Base-by-base conservation (phyloP, 2,797 vertebrate species). In the Diplodus puntazzo region DNA sequence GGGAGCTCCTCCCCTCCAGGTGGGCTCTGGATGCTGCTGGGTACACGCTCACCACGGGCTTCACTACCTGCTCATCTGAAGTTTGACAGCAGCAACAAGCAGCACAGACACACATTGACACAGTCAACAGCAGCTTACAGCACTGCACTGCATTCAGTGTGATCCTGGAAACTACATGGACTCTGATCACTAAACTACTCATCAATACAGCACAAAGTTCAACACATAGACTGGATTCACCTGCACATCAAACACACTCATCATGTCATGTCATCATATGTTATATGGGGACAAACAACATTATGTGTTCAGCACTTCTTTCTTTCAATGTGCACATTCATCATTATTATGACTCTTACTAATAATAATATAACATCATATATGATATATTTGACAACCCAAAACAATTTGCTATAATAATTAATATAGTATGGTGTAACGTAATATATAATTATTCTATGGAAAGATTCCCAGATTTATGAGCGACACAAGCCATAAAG, bases 1-100 rank as follows among this genome's bases (percentile, higher is more conserved):
- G 81, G 2, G 11, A 54, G n/a, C 39, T 72, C 45, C 4, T 58
- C 45, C 46, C 52, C 69, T 68, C 18, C 73, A 23, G 69, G 21
- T 43, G 4, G 57, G 4, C 57, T 1, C 11, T 45, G 73, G 73
- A 55, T 11, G 63, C 75, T 73, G 59, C 74, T 2, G 72, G 73
- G 77, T 73, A 87, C 67, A 71, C 53, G 27, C n/a, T 82, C 63
- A 87, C 80, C 77, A 16, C 13, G 0, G 86, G 83, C n/a, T 52
- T 21, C 68, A 61, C 25, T 4, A 49, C 13, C 0, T 1, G 14
- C 34, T 39, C 3, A 39, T 11, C 83, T 83, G 62, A 34, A 62
- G 49, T 13, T 64, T 34, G 27, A 82, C 81, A 73, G 69, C 73
- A 80, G 65, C 66, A 53, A 69, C 65, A 63, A 2, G 21, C 65